These are phyloP conservation scores for Marmota monax DNA, from an alignment of 2,113 vertebrate genomes.

Conservation along the genomic window DNA sequence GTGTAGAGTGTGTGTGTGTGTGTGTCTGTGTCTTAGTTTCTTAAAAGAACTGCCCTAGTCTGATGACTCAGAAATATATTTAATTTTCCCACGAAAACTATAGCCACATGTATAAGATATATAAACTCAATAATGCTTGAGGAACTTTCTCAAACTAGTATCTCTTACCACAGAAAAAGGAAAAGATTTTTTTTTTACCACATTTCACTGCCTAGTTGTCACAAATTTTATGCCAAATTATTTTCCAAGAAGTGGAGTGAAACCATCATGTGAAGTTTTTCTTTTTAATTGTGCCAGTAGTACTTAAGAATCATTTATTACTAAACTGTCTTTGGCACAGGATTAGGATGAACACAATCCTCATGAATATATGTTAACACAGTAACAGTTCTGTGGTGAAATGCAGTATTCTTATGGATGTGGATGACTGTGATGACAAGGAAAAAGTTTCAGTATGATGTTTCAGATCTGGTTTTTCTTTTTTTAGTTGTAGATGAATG, in stretches of 20 bases:
- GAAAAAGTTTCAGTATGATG: neutral
- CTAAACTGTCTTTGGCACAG: too few species aligned
- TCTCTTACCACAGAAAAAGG: neutral
- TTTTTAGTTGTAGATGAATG: too few species aligned
- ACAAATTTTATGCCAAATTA: too few species aligned
- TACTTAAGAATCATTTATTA: too few species aligned
- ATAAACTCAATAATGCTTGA: neutral
- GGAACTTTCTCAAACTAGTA: neutral
- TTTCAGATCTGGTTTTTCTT: neutral
- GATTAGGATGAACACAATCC: too few species aligned
- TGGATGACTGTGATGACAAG: neutral
- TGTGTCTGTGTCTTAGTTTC: neutral
- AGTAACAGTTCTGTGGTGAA: too few species aligned
- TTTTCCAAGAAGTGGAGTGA: too few species aligned
- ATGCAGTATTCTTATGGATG: neutral
- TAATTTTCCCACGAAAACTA: neutral
- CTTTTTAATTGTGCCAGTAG: too few species aligned
- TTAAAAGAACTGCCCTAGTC: neutral
- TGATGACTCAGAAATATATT: neutral
- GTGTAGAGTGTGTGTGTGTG: accelerated
- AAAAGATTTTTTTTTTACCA: neutral
- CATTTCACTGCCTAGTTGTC: too few species aligned
- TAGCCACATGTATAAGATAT: neutral
- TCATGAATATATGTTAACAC: too few species aligned
- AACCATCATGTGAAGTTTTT: too few species aligned